A percentile compares a stretch with the other conserved stretches of the same genome.
These are phyloP conservation scores for Sympetrum striolatum DNA, from an alignment of 2,888 invertebrate genomes.

Conservation along the genomic window DNA sequence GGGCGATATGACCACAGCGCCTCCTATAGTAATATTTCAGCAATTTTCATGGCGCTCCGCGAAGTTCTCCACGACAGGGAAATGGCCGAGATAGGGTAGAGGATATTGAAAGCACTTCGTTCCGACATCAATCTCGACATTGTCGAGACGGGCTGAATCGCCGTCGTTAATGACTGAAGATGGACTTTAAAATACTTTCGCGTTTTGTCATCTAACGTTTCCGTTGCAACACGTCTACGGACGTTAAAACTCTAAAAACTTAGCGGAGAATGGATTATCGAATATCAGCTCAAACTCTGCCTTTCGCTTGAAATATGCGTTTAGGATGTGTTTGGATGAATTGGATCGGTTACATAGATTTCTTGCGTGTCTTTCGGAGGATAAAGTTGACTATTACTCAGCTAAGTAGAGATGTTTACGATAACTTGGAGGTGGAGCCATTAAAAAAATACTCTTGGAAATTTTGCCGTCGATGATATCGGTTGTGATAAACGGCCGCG, in stretches of 20 bases:
- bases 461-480: no score
- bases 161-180: not conserved
- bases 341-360: no score
- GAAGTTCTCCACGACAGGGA: not conserved
- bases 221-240: not conserved
- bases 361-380: no score
- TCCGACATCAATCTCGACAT: not conserved
- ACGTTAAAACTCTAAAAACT: not conserved
- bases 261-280: not conserved
- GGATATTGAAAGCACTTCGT: not conserved
- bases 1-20: constrained; percentile 1
- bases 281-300: not conserved
- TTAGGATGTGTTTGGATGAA: not conserved
- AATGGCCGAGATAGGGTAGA: not conserved
- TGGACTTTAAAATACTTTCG: not conserved
- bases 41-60: not conserved
- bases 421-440: no score
- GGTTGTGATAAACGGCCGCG: no score
- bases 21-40: not conserved
- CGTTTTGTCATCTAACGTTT: not conserved
- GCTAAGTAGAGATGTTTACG: no score
- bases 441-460: no score
- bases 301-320: not conserved
- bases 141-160: not conserved
- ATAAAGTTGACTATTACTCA: no score